Evolutionary conservation across 2,113 vertebrate species (phyloP), one percentile per base, ranked within the genome.

Genomic region (Crotalus tigris): DNA sequence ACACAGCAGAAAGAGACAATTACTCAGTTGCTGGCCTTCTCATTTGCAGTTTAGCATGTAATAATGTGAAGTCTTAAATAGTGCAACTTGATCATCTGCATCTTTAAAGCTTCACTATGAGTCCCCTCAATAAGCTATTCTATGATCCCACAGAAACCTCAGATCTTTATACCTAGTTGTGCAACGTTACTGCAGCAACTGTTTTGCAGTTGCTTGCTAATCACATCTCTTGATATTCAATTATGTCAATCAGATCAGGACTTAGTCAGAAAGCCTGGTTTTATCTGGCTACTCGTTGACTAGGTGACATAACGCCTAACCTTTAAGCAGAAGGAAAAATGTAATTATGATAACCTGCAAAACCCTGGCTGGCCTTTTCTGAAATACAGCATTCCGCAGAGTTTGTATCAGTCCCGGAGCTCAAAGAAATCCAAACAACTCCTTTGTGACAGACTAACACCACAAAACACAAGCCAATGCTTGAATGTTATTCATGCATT

Each of bases 301-400:
- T 15, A 55, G 88, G 86, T 59, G 44, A 81, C 49, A 9, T 93
- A 91, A 10, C 3, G 75, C 29, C 92, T 91, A 53, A 95, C 90
- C 85, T 81, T 95, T 92, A 69, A 57, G 85, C 59, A 19, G 90
- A 92, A 85, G 91, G 85, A 89, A 95, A 86, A 21, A 92, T 44
- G 46, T 75, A 91, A 89, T 88, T 88, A 92, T 44, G 93, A 96
- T 21, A 58, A 5, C 54, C 54, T 61, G 24, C 4, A 39, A 87
- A 87, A 49, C 53, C 87, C 93, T 19, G 6, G 1, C 54, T 53
- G 49, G 92, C 29, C n/a, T 23, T 46, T 89, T 92, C 87, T 53
- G 92, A 91, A 95, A 94, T 92, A 92, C 85, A 29, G 8, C 49
- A 53, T 93, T 92, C 19, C 92, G n/a, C 75, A 94, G 91, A 55